phyloP scores from a whole-genome alignment of 2,113 vertebrate genomes.

The Tragelaphus buxtoni region DNA sequence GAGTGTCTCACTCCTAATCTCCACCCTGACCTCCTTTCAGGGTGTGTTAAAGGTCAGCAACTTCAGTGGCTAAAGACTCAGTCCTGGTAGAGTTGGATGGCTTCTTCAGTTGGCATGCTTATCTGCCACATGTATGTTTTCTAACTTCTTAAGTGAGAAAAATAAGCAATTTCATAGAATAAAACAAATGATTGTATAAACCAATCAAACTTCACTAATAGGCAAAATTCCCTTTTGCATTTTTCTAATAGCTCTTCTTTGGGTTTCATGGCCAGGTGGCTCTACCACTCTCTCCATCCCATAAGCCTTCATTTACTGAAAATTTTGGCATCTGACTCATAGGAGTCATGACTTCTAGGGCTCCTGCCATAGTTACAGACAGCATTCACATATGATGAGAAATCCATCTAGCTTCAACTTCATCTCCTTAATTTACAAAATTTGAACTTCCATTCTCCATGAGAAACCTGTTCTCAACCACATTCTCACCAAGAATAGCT shows the following conservation, averaged over 20 bases:
- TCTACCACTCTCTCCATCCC: not conserved
- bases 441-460: not conserved
- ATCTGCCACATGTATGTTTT: not conserved
- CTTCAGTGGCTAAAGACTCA: not conserved
- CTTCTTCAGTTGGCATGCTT: not conserved
- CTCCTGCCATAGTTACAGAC: not conserved
- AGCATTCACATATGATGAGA: not conserved
- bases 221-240: not conserved
- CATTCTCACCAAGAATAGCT: not conserved
- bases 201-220: not conserved
- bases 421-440: not conserved
- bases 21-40: not conserved
- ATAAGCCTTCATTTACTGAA: not conserved
- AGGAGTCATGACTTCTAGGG: not conserved
- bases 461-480: not conserved
- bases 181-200: not conserved
- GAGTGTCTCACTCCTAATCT: not conserved
- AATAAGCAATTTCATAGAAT: not conserved
- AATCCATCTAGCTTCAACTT: not conserved
- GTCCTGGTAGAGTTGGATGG: not conserved
- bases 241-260: not conserved
- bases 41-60: not conserved
- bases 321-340: not conserved
- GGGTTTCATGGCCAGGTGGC: not conserved
- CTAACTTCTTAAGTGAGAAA: constrained; percentile 10